Base-by-base conservation (phyloP, 2,888 invertebrate species). In the Drosophila nigricruria region DNA sequence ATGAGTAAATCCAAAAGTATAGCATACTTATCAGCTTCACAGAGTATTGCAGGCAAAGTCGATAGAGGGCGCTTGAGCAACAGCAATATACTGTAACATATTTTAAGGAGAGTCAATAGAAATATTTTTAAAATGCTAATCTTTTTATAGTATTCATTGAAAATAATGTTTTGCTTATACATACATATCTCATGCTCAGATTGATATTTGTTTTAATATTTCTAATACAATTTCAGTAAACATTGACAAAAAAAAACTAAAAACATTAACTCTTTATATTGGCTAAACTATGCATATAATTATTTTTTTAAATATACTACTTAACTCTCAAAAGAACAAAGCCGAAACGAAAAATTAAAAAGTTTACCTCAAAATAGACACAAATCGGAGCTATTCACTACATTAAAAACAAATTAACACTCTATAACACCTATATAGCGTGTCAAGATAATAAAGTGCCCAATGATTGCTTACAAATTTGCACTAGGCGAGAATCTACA, bases 401-500 rank as follows among this genome's bases (percentile, higher is more conserved):
- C 47, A 62, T 74, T 68, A 49, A 72, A 62, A 30, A 40, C 65
- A 25, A 75, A 77, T 85, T 77, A 81, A 54, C 81, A 78, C 69
- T 10, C 25, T 30, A 5, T 30, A 10, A 30, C 30, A 5, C 64
- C 50, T n/a, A 43, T 25, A 8, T 30, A 59, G 42, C 27, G 36
- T 45, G 65, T 58, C 25, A 45, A 18, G 42, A 58, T 20, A 52
- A 61, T 45, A 74, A 81, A 73, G 63, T 78, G 56, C 30, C 70
- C 56, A 54, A 69, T 76, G 80, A 85, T 79, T 85, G 83, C 65
- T 73, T 77, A 79, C 81, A 88, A 79, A 88, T 86, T 81, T 70
- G 81, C 75, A 76, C 75, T 79, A 73, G 65, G 20, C 53, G 52
- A 52, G 50, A 54, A 40, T 42, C 30, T 30, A 12, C 45, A 53